Conservation (phyloP, 1,140 invertebrate genomes). For the Drosophila nebulosa region DNA sequence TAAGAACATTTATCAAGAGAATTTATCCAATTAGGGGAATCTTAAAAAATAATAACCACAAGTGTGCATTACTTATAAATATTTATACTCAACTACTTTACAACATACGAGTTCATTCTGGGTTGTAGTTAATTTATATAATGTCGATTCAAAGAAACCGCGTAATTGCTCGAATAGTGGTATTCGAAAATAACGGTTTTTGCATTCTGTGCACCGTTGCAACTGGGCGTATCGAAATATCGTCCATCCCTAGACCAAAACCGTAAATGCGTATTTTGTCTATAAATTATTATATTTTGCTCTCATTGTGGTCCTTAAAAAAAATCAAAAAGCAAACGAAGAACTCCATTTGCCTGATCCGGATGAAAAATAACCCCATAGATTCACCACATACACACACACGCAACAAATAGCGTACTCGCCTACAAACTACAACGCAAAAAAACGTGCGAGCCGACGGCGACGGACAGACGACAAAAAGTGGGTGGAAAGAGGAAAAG, state of each 20-base stretch:
- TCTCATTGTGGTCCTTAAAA: not conserved
- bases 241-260: slow-evolving; percentile 1
- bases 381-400: not conserved
- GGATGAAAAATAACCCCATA: not conserved
- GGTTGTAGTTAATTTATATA: not conserved
- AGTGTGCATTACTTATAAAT: not conserved
- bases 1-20: not conserved
- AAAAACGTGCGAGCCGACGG: slow-evolving; percentile 1
- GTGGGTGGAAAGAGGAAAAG: slow-evolving; percentile 14
- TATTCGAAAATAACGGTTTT: not conserved
- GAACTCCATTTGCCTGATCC: not conserved
- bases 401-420: not conserved
- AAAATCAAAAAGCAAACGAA: not conserved
- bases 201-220: not conserved
- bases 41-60: not conserved
- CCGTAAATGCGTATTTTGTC: slow-evolving; percentile 14
- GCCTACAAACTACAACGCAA: not conserved
- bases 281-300: not conserved
- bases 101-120: not conserved
- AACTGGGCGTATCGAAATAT: not conserved
- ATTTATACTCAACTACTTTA: not conserved
- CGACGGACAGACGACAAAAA: slow-evolving; percentile 2
- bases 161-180: not conserved
- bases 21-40: not conserved
- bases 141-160: not conserved